These are phyloP conservation scores for Porites evermanni DNA, from an alignment of 92 coral and sea anemone genomes.

Conservation along the genomic window DNA sequence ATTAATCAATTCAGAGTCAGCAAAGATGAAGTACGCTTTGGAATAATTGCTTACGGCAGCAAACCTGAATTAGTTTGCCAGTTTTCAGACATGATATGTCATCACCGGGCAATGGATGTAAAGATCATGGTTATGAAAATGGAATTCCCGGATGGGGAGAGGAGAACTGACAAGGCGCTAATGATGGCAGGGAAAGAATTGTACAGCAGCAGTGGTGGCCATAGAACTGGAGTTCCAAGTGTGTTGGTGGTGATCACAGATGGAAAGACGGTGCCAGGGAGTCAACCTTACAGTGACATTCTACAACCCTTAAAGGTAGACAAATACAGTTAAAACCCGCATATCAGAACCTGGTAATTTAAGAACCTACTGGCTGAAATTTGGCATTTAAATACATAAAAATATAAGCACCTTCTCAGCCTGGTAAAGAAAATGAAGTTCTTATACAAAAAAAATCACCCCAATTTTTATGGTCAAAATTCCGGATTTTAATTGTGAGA, in stretches of 20 bases:
- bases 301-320: conserved; percentile 49
- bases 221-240: conserved; percentile 34
- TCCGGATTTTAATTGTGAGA: no score
- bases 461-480: no score
- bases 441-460: no score
- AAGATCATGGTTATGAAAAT: conserved; percentile 34
- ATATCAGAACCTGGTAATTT: no score
- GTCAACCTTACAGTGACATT: conserved; percentile 36
- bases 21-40: conserved; percentile 34
- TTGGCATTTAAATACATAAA: no score
- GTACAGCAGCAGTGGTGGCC: conserved; percentile 20
- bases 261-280: conserved; percentile 31
- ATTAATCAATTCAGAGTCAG: conserved; percentile 26
- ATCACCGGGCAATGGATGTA: not conserved
- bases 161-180: conserved; percentile 57
- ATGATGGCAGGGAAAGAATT: conserved; percentile 44
- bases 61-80: conserved; percentile 1
- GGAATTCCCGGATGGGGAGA: conserved; percentile 54
- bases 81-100: conserved; percentile 5
- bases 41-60: conserved; percentile 47
- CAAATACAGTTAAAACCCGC: not conserved
- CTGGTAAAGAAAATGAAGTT: no score
- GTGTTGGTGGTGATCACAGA: conserved; percentile 55
- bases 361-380: no score
- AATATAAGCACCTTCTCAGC: no score